Conservation (phyloP, 2,797 vertebrate species). For the Hipposideros larvatus region DNA sequence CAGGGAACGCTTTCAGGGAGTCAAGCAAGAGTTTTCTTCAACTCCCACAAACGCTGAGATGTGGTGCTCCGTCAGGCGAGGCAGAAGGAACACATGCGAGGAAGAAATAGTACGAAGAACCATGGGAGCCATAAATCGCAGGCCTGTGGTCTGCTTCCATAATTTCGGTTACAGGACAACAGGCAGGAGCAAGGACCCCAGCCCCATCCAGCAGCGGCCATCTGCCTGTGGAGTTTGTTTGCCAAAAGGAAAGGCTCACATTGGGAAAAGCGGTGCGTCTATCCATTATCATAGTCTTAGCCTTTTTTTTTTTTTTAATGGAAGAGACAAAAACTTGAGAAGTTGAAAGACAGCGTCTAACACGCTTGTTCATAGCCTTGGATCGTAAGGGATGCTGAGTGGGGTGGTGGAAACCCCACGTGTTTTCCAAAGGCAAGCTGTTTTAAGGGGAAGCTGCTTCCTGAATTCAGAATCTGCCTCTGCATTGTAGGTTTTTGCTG, state of each 20-base stretch:
- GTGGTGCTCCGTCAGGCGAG: conserved; percentile 31
- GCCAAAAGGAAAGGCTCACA: background rate
- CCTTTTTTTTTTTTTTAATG: background rate
- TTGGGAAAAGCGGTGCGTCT: background rate
- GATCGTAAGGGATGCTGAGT: fast-evolving
- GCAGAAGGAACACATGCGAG: background rate
- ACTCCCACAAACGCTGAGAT: conserved; percentile 55
- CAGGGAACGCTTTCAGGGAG: conserved; percentile 24
- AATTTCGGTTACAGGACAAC: conserved; percentile 51
- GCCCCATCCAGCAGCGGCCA: background rate
- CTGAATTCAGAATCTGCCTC: background rate
- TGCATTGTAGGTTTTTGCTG: fast-evolving
- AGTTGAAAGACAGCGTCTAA: background rate
- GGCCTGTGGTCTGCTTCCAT: conserved; percentile 46
- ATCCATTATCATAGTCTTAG: background rate
- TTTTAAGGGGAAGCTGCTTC: background rate
- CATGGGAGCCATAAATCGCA: conserved; percentile 61
- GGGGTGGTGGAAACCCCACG: background rate
- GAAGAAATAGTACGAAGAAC: background rate
- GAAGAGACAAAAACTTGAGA: fast-evolving
- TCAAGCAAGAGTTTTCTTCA: conserved; percentile 69
- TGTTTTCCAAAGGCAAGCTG: background rate
- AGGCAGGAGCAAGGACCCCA: background rate
- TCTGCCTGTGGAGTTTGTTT: background rate
- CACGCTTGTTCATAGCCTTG: background rate